Base-by-base conservation (phyloP, 2,113 vertebrate species). In the Rallus limicola region DNA sequence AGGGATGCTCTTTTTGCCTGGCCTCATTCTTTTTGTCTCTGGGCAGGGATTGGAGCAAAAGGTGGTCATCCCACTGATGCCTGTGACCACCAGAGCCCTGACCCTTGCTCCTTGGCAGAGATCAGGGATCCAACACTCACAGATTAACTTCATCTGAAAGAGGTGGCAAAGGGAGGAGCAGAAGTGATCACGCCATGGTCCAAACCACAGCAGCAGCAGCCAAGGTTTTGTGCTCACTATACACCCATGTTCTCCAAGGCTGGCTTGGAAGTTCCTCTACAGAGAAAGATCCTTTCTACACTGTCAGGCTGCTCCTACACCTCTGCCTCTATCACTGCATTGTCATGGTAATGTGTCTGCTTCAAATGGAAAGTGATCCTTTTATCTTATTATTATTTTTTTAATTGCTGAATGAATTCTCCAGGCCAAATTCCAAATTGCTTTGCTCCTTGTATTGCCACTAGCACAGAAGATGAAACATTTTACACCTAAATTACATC, bases 181-280 rank as follows among this genome's bases (percentile, higher is more conserved):
- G 44, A 2, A 52, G 7, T 59, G 55, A 34, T 64, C 21, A 19
- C 63, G 33, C 16, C 31, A 3, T 4, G 11, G 46, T 38, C 46
- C 46, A 38, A 86, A 33, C 8, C 31, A 11, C 14, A 0, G 10
- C 1, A 2, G 25, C 33, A n/a, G 52, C 24, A 86, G 42, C 14
- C 60, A 36, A 46, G 17, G 33, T 44, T 36, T 65, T 3, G 1
- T 6, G 11, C 36, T 86, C 29, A 1, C 26, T 29, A 4, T 26
- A 10, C 12, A 42, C 26, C 44, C 1, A 0, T 0, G 1, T 15
- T 11, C 23, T 65, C 29, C 3, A 1, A 6, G 0, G 0, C n/a
- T 3, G 4, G 23, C 25, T 77, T 40, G 56, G 40, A 87, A 64
- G 10, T 50, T 84, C 6, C 28, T 55, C 21, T 0, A 0, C 24